phyloP scores from a whole-genome alignment of 2,888 invertebrate genomes.

The Lasioglossum lativentre region DNA sequence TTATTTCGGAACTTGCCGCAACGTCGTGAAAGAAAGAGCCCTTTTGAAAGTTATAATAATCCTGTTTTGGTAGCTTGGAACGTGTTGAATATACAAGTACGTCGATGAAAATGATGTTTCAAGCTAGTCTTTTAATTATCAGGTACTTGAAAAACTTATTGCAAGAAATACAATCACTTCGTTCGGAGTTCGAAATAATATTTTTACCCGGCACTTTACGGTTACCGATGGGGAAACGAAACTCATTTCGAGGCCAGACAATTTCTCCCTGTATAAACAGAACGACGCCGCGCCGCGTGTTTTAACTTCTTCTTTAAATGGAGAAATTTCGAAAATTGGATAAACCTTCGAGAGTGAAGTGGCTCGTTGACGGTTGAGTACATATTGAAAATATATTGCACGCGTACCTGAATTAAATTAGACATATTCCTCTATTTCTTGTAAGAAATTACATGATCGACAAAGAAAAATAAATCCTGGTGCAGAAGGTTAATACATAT shows the following conservation, averaged over 20 bases:
- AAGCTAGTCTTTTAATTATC: not conserved
- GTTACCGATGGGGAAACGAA: not conserved
- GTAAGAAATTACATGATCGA: no score
- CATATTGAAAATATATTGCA: not conserved
- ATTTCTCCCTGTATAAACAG: conserved; percentile 11
- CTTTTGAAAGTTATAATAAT: not conserved
- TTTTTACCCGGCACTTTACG: not conserved
- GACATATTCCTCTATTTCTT: not conserved
- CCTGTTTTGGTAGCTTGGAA: not conserved
- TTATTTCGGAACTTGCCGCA: no score
- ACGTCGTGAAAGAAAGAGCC: no score
- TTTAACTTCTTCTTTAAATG: not conserved
- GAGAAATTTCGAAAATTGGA: conserved; percentile 4
- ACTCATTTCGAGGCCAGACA: not conserved
- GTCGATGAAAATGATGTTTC: not conserved
- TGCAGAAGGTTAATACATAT: no score
- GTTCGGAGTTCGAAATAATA: not conserved
- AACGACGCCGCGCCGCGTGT: not conserved
- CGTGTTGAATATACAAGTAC: no score
- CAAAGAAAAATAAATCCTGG: no score
- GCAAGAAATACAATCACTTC: not conserved
- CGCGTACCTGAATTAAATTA: not conserved
- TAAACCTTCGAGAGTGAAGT: not conserved
- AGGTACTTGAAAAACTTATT: not conserved
- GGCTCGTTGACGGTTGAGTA: not conserved